Conservation (phyloP, 2,888 invertebrate species). For the Ypsolopha scabrella region DNA sequence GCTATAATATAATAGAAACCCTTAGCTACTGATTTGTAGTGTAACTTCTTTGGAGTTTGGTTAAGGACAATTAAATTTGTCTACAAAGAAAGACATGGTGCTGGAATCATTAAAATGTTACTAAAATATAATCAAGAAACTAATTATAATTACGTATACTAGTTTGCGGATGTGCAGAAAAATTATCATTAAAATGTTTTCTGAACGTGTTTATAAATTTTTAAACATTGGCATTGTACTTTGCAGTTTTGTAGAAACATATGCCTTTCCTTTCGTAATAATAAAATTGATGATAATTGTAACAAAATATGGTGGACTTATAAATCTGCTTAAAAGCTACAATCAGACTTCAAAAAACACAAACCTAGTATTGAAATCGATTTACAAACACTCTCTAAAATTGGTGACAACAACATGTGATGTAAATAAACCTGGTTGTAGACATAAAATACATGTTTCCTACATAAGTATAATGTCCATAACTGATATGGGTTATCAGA, state of each 20-base stretch:
- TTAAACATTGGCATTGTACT: conserved; percentile 27
- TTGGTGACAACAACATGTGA: conserved; percentile 22
- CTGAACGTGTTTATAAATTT: conserved; percentile 17
- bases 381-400: conserved; percentile 29
- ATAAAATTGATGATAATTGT: conserved; percentile 36
- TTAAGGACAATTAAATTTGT: too few species aligned
- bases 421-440: conserved; percentile 3
- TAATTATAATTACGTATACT: too few species aligned
- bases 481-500: conserved; percentile 11
- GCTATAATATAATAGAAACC: too few species aligned
- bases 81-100: too few species aligned
- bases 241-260: conserved; percentile 32
- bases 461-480: conserved; percentile 31
- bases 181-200: conserved; percentile 16
- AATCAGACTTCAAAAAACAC: conserved; percentile 7
- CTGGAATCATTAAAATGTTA: too few species aligned
- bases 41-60: too few species aligned
- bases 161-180: neutral
- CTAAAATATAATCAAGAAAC: too few species aligned
- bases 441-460: conserved; percentile 15
- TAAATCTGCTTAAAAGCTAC: conserved; percentile 9
- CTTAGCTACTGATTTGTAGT: too few species aligned
- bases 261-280: conserved; percentile 30
- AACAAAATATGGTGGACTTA: conserved; percentile 25
- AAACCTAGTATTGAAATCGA: conserved; percentile 9